Percentiles rank a stretch among this genome's conserved stretches.
Evolutionary conservation across 1,140 invertebrate genomes (phyloP).

Genomic region (Heliconius hewitsoni): DNA sequence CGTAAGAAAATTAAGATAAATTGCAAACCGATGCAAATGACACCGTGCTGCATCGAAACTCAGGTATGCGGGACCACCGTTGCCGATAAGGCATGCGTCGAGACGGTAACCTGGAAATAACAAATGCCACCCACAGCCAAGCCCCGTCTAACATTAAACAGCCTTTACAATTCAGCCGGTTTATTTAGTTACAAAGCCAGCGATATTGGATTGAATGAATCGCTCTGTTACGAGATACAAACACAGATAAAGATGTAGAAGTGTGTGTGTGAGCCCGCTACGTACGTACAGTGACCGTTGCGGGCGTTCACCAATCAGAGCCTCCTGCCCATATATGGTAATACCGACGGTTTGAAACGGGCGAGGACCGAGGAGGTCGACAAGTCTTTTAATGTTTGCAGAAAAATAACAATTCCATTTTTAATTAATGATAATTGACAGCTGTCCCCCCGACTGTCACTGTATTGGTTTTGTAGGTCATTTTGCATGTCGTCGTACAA

Average conservation of each 20-base stretch:
- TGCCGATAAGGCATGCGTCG: slow-evolving; percentile 43
- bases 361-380: slow-evolving; percentile 65
- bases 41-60: slow-evolving; percentile 27
- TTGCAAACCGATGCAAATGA: neutral
- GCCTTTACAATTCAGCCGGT: slow-evolving; percentile 39
- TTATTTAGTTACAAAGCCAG: slow-evolving; percentile 44
- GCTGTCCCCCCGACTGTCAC: slow-evolving; percentile 31
- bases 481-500: slow-evolving; percentile 48
- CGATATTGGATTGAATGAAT: slow-evolving; percentile 63
- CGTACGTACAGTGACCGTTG: slow-evolving; percentile 66
- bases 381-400: slow-evolving; percentile 54
- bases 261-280: slow-evolving; percentile 50
- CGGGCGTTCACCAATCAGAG: slow-evolving; percentile 82
- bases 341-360: slow-evolving; percentile 80
- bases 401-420: slow-evolving; percentile 65
- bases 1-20: neutral
- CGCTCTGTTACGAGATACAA: slow-evolving; percentile 56
- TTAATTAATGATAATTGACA: slow-evolving; percentile 55
- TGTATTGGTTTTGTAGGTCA: slow-evolving; percentile 49
- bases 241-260: slow-evolving; percentile 46
- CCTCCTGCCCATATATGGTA: slow-evolving; percentile 90
- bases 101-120: slow-evolving; percentile 37
- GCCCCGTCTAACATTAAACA: slow-evolving; percentile 11
- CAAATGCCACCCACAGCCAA: slow-evolving; percentile 28
- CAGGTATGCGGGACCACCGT: slow-evolving; percentile 41